phyloP scores from a whole-genome alignment of 2,888 invertebrate species.

The Uropetala carovei region DNA sequence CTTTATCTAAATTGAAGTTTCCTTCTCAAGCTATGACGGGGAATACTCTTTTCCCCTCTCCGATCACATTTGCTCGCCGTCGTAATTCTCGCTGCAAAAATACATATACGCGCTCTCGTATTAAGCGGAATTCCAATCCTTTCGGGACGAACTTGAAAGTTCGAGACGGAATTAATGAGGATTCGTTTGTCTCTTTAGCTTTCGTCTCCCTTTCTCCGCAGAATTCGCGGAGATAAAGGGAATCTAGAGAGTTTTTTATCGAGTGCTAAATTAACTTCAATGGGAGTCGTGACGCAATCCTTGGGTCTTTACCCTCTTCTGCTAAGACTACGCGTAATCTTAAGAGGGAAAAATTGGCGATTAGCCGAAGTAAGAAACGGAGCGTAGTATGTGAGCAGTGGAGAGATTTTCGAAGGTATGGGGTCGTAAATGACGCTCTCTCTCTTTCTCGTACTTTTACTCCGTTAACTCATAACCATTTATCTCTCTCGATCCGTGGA shows the following conservation, averaged over 20 bases:
- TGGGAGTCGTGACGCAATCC: constrained; percentile 7
- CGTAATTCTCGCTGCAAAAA: too few relatives aligned
- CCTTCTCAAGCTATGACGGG: too few relatives aligned
- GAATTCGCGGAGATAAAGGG: neutral
- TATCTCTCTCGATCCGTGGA: neutral
- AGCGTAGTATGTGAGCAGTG: neutral
- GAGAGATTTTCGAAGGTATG: neutral
- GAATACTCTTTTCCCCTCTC: too few relatives aligned
- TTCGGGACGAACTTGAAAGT: neutral
- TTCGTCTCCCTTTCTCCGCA: neutral
- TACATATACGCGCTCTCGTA: too few relatives aligned
- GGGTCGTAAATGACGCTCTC: neutral
- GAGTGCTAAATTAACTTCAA: neutral
- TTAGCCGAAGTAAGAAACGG: neutral
- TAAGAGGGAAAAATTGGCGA: neutral
- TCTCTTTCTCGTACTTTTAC: neutral
- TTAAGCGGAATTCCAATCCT: neutral
- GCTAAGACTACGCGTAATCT: neutral
- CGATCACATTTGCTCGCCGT: too few relatives aligned
- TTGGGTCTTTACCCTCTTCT: constrained; percentile 8
- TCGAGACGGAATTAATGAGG: neutral
- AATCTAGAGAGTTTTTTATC: neutral
- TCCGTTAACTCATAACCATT: neutral
- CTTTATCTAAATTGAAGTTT: too few relatives aligned
- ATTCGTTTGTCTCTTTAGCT: neutral